phyloP scores from a whole-genome alignment of 1,140 invertebrate genomes.

The Caenorhabditis briggsae region DNA sequence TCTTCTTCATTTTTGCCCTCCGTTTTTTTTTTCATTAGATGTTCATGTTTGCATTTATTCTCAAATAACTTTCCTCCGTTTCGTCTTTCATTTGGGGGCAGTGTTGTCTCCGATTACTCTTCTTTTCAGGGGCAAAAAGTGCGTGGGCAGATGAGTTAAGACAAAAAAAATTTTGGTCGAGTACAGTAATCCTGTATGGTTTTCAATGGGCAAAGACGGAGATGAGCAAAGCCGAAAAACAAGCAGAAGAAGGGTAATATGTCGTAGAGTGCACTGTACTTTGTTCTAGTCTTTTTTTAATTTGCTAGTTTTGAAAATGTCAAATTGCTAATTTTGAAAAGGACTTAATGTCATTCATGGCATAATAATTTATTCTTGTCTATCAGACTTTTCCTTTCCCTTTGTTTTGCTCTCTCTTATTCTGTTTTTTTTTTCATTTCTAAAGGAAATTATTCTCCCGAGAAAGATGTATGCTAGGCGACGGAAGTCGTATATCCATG shows the following conservation, averaged over 20 bases:
- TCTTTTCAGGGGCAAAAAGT: slow-evolving; percentile 24
- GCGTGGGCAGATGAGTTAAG: slow-evolving; percentile 40
- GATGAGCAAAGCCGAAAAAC: slow-evolving; percentile 40
- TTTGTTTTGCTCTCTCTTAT: no score
- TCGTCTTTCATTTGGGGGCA: background rate
- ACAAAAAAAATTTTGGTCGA: background rate
- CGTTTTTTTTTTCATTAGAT: slow-evolving; percentile 31
- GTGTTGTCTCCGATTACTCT: slow-evolving; percentile 30
- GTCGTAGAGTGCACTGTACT: background rate
- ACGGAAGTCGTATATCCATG: no score
- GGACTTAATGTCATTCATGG: no score
- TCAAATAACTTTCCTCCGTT: slow-evolving; percentile 26
- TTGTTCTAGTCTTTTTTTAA: background rate
- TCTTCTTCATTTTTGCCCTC: slow-evolving; percentile 17
- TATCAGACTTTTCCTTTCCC: no score
- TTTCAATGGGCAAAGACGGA: slow-evolving; percentile 26
- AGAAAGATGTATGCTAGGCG: no score
- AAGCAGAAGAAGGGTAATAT: background rate
- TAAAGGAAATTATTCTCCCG: no score
- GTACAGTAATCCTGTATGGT: slow-evolving; percentile 30
- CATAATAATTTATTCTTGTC: no score
- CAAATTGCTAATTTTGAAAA: no score
- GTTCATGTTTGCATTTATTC: slow-evolving; percentile 55
- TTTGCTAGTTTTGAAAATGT: no score
- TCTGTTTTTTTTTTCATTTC: no score